phyloP scores from a whole-genome alignment of 1,140 invertebrate species.

The Saccostrea glomerata region DNA sequence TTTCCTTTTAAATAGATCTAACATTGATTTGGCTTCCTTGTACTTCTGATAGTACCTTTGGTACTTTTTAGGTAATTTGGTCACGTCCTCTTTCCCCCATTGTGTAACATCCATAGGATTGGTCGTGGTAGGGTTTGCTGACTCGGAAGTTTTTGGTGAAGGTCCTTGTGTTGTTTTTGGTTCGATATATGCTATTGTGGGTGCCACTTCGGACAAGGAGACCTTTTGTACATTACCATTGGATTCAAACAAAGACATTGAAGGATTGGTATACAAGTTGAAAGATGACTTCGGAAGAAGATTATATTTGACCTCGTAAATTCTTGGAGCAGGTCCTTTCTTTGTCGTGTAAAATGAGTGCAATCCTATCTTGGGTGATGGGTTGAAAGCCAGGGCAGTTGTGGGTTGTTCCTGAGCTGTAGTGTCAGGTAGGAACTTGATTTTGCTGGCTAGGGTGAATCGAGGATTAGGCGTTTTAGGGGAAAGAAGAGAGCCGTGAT shows the following conservation, averaged over 20 bases:
- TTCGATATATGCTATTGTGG: neutral
- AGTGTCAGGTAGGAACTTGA: slow-evolving; percentile 1
- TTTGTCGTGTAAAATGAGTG: neutral
- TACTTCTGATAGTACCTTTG: neutral
- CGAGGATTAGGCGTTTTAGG: neutral
- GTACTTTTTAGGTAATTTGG: neutral
- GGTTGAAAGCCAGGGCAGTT: slow-evolving; percentile 7
- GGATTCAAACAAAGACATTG: neutral
- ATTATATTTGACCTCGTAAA: slow-evolving; percentile 5
- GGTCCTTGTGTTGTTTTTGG: neutral
- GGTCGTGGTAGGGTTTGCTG: neutral
- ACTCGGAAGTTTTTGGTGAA: neutral
- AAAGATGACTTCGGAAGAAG: neutral
- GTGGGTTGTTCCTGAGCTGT: neutral
- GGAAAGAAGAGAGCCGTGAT: neutral
- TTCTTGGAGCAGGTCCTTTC: neutral
- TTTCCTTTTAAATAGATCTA: neutral
- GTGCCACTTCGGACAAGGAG: neutral
- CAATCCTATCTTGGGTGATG: neutral
- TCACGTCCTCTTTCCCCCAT: neutral
- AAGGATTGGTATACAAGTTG: slow-evolving; percentile 17
- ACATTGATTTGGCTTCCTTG: slow-evolving; percentile 1
- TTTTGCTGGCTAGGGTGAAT: slow-evolving; percentile 19
- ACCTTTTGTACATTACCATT: neutral
- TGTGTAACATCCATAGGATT: neutral